Base-by-base conservation (phyloP, 92 coral and sea anemone species). In the Galaxea fascicularis region DNA sequence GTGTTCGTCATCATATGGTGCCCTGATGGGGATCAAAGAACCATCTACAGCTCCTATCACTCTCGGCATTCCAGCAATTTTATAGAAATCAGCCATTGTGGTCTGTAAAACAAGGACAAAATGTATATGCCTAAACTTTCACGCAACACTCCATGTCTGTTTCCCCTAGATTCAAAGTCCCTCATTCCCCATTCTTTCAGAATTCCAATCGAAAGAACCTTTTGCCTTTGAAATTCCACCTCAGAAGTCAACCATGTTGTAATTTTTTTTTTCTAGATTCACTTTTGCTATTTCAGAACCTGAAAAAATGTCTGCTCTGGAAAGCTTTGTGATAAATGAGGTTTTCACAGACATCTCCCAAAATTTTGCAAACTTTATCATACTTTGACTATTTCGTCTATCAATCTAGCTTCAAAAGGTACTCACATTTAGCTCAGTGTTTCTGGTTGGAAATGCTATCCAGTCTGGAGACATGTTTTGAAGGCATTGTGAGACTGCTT, bases 31-130 rank as follows among this genome's bases (percentile, higher is more conserved):
- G 56, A 76, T 56, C 51, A 76, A 35, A 1, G 70, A 76, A 13
- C 81, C 81, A 76, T 76, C 81, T 3, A 76, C 56, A 3, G 81
- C 81, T 35, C 81, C 81, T 58, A 76, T 75, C 62, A 72, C 77
- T 39, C 60, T 21, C 5, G 77, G 77, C 54, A 71, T 45, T 21
- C 46, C 77, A 41, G 56, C 77, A 21, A 35, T 29, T 39, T 39
- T 18, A 20, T 65, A 65, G 18, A 65, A 65, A 27, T 65, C 72
- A 20, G 72, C 25, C 72, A 68, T 68, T 31, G 74, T 68, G 7
- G 20, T 26, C 74, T 68, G 53, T 26, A 18, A 25, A 68, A 31
- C 46, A 68, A 68, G 64, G 27, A 58, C 64, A 58, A 2, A 58
- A 21, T 9, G 5, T 0, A 20, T 18, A 18, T 18, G 64, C 64